Conservation (phyloP, 2,888 invertebrate genomes). For the Coenonympha glycerion region DNA sequence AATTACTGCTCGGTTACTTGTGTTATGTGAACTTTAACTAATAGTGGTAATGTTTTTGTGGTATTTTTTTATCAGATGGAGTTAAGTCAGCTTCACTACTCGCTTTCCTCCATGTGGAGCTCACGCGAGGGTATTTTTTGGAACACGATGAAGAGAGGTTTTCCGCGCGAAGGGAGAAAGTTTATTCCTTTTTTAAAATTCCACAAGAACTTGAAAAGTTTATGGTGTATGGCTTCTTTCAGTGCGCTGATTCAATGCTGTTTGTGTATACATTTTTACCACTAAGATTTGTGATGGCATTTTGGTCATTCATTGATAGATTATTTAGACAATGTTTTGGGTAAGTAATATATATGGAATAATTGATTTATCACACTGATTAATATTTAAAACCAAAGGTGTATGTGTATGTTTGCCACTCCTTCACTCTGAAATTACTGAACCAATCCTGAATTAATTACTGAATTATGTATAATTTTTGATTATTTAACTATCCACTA, state of each 20-base stretch:
- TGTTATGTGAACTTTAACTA: not conserved
- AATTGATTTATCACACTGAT: too few relatives aligned
- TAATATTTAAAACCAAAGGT: too few relatives aligned
- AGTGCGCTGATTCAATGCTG: slow-evolving; percentile 97
- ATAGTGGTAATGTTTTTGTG: not conserved
- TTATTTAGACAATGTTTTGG: slow-evolving; percentile 85
- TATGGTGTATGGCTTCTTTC: slow-evolving; percentile 94
- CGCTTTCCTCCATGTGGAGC: slow-evolving; percentile 88
- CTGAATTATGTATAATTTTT: too few relatives aligned
- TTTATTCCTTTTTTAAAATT: slow-evolving; percentile 97
- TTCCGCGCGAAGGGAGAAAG: slow-evolving; percentile 93
- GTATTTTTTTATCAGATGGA: slow-evolving; percentile 49
- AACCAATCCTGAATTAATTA: too few relatives aligned
- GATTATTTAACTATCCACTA: too few relatives aligned
- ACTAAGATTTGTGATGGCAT: slow-evolving; percentile 89
- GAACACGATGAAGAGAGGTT: slow-evolving; percentile 97
- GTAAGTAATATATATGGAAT: slow-evolving; percentile 49
- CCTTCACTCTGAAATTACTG: too few relatives aligned
- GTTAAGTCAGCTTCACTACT: slow-evolving; percentile 68
- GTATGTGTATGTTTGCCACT: too few relatives aligned
- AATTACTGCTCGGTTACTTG: not conserved
- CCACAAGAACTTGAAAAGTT: slow-evolving; percentile 94
- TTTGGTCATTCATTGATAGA: slow-evolving; percentile 86
- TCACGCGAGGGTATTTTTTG: slow-evolving; percentile 93
- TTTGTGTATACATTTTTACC: slow-evolving; percentile 99